Conservation (phyloP, 1,140 invertebrate species). For the Orius laevigatus region DNA sequence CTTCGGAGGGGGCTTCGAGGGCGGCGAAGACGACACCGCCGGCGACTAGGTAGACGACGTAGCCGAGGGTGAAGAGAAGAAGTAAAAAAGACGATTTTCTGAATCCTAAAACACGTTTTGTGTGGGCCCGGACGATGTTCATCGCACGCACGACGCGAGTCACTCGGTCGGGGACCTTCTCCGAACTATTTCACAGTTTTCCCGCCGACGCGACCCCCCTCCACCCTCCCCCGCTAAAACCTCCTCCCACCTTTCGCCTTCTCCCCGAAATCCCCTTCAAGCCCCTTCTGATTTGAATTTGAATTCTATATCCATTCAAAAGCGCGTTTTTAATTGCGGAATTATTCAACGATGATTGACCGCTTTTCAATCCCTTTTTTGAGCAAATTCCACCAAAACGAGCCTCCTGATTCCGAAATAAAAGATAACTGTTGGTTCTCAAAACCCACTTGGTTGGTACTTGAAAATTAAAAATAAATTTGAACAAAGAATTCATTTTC, state of each 20-base stretch:
- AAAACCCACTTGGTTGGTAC: too few species aligned
- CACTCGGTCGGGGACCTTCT: neutral
- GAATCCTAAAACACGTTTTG: conserved; percentile 24
- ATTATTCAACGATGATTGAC: too few species aligned
- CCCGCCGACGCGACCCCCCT: neutral
- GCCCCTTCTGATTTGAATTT: neutral
- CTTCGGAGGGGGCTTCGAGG: conserved; percentile 52
- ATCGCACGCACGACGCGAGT: neutral
- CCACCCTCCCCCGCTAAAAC: neutral
- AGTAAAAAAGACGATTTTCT: conserved; percentile 32
- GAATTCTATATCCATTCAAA: too few species aligned
- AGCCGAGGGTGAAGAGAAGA: conserved; percentile 41
- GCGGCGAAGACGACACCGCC: conserved; percentile 61
- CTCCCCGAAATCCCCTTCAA: neutral
- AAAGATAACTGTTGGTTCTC: too few species aligned
- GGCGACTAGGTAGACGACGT: conserved; percentile 49
- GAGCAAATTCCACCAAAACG: too few species aligned
- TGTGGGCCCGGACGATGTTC: conserved; percentile 11
- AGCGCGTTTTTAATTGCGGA: too few species aligned
- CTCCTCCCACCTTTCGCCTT: too few species aligned
- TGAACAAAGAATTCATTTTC: too few species aligned
- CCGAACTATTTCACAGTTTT: neutral
- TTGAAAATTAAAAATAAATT: too few species aligned
- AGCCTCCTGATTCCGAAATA: too few species aligned
- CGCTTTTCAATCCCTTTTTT: too few species aligned